phyloP scores from a whole-genome alignment of 2,113 vertebrate genomes.

The Pseudopipra pipra region DNA sequence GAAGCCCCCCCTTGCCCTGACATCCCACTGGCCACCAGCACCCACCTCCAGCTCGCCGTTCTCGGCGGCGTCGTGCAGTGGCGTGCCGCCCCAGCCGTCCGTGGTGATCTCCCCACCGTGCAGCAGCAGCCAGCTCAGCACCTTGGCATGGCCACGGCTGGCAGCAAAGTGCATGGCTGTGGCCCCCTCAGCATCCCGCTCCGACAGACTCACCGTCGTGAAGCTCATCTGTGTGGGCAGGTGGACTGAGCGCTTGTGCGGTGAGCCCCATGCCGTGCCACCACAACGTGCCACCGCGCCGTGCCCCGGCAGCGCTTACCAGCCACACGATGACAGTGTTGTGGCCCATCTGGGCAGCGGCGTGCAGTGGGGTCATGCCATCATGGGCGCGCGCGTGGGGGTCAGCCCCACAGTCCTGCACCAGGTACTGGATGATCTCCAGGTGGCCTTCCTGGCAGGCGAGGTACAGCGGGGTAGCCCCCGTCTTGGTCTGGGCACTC shows the following conservation, averaged over 20 bases:
- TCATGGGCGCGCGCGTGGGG: slow-evolving; percentile 86
- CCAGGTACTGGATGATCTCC: slow-evolving; percentile 92
- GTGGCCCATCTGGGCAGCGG: slow-evolving; percentile 97
- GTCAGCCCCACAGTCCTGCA: slow-evolving; percentile 90
- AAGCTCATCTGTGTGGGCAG: slow-evolving; percentile 82
- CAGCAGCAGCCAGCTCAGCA: slow-evolving; percentile 95
- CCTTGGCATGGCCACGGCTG: slow-evolving; percentile 93
- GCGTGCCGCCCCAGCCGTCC: slow-evolving; percentile 90
- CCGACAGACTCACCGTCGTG: slow-evolving; percentile 85
- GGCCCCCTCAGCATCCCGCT: slow-evolving; percentile 87
- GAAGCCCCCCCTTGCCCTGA: fast-evolving
- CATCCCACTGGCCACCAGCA: background rate
- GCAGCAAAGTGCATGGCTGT: slow-evolving; percentile 96
- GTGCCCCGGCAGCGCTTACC: slow-evolving; percentile 70
- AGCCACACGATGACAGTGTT: slow-evolving; percentile 94
- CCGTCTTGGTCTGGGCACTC: slow-evolving; percentile 93
- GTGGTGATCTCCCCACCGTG: slow-evolving; percentile 91
- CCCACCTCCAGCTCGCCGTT: slow-evolving; percentile 94
- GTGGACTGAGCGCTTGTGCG: fast-evolving
- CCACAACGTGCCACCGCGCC: fast-evolving
- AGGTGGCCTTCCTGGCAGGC: slow-evolving; percentile 98
- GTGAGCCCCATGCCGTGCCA: fast-evolving
- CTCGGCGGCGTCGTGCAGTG: slow-evolving; percentile 92
- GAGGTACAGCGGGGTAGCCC: slow-evolving; percentile 98
- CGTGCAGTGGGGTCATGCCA: slow-evolving; percentile 94